Evolutionary conservation across 2,113 vertebrate genomes (phyloP).

Genomic region (Aphyosemion australe): DNA sequence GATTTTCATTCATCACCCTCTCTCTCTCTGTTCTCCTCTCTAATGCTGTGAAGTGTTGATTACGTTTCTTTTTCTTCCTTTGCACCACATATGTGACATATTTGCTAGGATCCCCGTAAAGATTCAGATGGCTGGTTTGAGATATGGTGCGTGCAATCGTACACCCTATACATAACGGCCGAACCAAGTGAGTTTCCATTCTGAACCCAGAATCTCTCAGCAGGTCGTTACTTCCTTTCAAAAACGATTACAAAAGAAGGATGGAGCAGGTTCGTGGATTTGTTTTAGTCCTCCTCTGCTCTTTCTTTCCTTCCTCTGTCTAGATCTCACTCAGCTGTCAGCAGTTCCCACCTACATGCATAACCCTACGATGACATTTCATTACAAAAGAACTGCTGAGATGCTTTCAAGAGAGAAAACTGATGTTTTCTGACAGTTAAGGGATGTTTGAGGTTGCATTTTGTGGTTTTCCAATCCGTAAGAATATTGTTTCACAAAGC

Average conservation of each 20-base stretch:
- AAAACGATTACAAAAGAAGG: conserved; percentile 16
- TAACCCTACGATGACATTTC: conserved; percentile 17
- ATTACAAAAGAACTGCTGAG: conserved; percentile 4
- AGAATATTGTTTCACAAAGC: conserved; percentile 14
- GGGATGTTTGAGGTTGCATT: conserved; percentile 19
- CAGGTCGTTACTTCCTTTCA: conserved; percentile 21
- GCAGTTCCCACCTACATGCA: conserved; percentile 7
- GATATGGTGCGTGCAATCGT: conserved; percentile 70
- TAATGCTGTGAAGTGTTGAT: conserved; percentile 40
- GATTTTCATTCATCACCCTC: conserved; percentile 53
- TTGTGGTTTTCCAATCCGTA: conserved; percentile 11
- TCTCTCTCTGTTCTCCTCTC: conserved; percentile 14
- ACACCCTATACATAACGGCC: conserved; percentile 53
- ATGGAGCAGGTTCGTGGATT: conserved; percentile 21
- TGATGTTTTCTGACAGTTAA: conserved; percentile 8
- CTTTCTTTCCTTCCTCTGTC: not conserved
- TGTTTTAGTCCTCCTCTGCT: conserved; percentile 23
- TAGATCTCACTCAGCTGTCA: conserved; percentile 9
- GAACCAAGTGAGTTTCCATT: conserved; percentile 42
- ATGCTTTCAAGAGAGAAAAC: not conserved
- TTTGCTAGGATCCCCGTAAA: conserved; percentile 50
- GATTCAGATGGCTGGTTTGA: conserved; percentile 38
- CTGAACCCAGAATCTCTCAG: conserved; percentile 42
- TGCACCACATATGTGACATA: conserved; percentile 34
- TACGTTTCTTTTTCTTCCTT: conserved; percentile 24